Percentiles rank a stretch among this genome's conserved stretches.
Evolutionary conservation across 2,888 invertebrate species (phyloP).

Genomic region (Meta bourneti): DNA sequence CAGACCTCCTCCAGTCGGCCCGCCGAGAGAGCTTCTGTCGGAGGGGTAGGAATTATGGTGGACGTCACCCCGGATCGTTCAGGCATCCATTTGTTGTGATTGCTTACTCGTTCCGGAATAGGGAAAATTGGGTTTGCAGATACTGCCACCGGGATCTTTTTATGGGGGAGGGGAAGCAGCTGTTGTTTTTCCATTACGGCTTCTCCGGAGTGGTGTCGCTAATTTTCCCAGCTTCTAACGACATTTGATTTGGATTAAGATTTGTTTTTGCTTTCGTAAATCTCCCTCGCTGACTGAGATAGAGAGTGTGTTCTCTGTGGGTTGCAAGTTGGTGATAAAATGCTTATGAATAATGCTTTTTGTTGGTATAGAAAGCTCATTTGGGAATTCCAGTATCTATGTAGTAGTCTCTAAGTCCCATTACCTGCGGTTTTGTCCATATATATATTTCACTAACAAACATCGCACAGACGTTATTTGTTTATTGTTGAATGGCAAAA

Average conservation of each 20-base stretch:
- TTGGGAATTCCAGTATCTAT: too few species aligned
- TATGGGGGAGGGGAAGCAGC: constrained; percentile 3
- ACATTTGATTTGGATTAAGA: constrained; percentile 30
- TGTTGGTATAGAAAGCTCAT: neutral
- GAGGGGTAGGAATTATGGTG: constrained; percentile 41
- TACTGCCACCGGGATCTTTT: constrained; percentile 5
- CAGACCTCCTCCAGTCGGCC: neutral
- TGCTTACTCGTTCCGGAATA: constrained; percentile 28
- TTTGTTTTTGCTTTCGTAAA: neutral
- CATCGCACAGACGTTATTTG: too few species aligned
- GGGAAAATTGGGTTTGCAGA: constrained; percentile 50
- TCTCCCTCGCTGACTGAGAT: neutral
- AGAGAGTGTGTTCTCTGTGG: neutral
- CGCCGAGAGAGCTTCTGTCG: neutral
- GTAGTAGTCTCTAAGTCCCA: too few species aligned
- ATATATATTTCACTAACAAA: too few species aligned
- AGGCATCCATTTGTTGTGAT: constrained; percentile 54
- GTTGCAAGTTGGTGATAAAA: neutral
- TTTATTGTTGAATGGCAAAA: too few species aligned
- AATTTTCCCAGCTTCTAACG: neutral
- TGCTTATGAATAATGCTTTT: neutral
- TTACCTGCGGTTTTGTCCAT: too few species aligned
- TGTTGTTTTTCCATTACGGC: constrained; percentile 17
- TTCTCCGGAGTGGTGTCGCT: neutral
- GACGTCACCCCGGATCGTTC: constrained; percentile 28